Conservation (phyloP, 2,797 vertebrate species). For the Limnodromus scolopaceus region DNA sequence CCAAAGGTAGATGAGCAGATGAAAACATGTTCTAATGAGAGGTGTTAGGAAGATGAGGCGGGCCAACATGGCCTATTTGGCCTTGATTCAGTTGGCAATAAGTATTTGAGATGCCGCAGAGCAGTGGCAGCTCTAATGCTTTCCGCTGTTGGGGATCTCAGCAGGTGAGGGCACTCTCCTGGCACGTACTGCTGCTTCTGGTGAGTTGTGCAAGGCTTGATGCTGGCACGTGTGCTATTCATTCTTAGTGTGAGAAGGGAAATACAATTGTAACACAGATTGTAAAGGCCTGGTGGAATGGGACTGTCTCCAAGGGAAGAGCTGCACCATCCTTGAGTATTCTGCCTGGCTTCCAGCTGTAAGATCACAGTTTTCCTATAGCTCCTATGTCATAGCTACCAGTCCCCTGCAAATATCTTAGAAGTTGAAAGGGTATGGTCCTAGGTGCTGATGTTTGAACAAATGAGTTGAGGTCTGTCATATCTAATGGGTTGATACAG, state of each 20-base stretch:
- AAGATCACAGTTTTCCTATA: background rate
- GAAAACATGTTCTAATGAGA: background rate
- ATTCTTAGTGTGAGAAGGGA: background rate
- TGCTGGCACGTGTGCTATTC: accelerated
- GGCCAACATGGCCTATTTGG: background rate
- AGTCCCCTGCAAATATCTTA: background rate
- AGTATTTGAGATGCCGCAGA: background rate
- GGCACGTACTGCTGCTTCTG: background rate
- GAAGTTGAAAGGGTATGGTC: background rate
- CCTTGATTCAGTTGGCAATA: background rate
- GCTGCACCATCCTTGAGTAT: background rate
- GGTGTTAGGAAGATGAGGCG: background rate
- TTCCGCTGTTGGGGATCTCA: background rate
- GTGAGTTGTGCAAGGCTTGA: background rate
- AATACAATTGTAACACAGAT: background rate
- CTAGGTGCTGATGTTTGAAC: background rate
- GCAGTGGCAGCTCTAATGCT: background rate
- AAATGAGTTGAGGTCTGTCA: background rate
- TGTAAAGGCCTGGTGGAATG: background rate
- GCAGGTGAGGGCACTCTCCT: background rate
- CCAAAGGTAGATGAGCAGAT: background rate
- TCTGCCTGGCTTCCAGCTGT: background rate
- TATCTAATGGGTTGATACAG: background rate
- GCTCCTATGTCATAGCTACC: background rate
- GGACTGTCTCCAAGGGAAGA: background rate